phyloP scores from a whole-genome alignment of 2,113 vertebrate genomes.

The Chlamydotis undulata region DNA sequence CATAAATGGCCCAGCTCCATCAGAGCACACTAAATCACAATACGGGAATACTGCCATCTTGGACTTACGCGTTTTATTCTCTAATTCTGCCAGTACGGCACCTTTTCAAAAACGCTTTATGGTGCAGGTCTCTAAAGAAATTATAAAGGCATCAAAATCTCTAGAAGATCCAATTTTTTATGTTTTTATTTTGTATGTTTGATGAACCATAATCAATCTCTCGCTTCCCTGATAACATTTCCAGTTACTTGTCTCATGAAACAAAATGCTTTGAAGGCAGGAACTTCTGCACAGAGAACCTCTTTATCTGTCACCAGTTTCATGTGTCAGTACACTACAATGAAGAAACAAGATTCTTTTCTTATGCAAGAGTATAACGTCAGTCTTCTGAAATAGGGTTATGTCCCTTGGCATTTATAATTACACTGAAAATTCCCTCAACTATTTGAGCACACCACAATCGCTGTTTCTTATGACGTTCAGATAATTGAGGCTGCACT shows the following conservation, averaged over 20 bases:
- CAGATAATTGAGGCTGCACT: background rate
- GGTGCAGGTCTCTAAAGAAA: background rate
- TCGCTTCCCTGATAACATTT: background rate
- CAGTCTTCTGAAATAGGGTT: slow-evolving; percentile 40
- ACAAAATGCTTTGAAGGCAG: background rate
- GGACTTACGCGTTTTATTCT: background rate
- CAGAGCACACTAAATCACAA: background rate
- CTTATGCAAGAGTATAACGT: background rate
- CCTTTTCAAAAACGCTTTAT: background rate
- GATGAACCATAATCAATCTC: background rate
- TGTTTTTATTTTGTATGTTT: background rate
- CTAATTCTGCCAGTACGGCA: background rate
- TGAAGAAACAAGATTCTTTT: background rate
- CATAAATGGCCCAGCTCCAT: background rate
- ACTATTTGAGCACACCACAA: background rate
- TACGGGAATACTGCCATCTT: background rate
- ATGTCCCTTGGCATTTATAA: slow-evolving; percentile 43
- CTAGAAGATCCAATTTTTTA: background rate
- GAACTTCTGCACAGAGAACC: background rate
- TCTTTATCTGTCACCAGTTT: background rate
- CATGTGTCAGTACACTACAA: background rate
- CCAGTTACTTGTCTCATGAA: background rate
- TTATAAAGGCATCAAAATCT: background rate
- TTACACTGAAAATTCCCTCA: background rate
- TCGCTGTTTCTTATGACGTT: background rate